Conservation (phyloP, 2,113 vertebrate genomes). For the Daboia siamensis region DNA sequence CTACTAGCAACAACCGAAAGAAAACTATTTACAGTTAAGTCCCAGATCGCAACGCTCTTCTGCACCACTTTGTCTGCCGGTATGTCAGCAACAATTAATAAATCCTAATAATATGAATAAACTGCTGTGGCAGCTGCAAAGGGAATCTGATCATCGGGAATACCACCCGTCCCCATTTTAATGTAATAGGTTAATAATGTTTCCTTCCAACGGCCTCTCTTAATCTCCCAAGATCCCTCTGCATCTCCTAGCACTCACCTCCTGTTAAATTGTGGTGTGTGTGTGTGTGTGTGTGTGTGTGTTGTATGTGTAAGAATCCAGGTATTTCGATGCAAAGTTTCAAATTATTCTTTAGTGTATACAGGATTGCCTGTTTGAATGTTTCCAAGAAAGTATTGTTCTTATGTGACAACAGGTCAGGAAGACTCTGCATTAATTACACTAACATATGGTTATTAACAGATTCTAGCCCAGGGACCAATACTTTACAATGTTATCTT, state of each 20-base stretch:
- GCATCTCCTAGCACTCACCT: conserved; percentile 15
- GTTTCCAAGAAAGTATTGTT: conserved; percentile 86
- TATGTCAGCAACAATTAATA: neutral
- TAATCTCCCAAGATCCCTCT: neutral
- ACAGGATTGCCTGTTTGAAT: conserved; percentile 74
- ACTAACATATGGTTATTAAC: conserved; percentile 97
- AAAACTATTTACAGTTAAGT: neutral
- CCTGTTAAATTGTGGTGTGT: conserved; percentile 34
- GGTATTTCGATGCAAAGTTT: conserved; percentile 73
- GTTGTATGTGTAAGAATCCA: neutral
- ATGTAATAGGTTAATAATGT: neutral
- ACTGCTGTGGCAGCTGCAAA: neutral
- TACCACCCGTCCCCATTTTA: too few relatives aligned
- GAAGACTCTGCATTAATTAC: conserved; percentile 97
- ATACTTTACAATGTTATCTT: conserved; percentile 94
- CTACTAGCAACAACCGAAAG: neutral
- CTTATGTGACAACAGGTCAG: conserved; percentile 94
- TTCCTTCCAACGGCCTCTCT: neutral
- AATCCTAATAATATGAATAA: neutral
- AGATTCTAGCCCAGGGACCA: conserved; percentile 98
- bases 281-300: too few relatives aligned
- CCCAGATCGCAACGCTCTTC: neutral
- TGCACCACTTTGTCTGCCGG: neutral
- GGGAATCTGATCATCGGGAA: neutral
- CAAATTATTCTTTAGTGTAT: conserved; percentile 67